A percentile compares a stretch with the other conserved stretches of the same genome.
These are phyloP conservation scores for Sipha flava DNA, from an alignment of 1,140 invertebrate genomes.

Conservation along the genomic window DNA sequence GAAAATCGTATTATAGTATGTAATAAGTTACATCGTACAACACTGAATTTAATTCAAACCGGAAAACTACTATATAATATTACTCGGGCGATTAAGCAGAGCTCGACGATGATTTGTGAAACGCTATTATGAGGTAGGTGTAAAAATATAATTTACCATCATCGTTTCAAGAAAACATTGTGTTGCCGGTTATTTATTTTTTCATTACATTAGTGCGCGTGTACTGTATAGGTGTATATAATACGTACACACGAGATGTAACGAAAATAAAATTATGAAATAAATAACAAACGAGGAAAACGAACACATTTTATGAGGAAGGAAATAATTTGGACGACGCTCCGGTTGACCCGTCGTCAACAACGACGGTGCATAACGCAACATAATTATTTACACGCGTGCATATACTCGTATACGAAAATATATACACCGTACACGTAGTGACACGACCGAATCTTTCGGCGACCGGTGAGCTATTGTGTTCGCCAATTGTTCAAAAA, in stretches of 20 bases:
- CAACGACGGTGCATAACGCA: no score
- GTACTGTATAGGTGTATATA: background rate
- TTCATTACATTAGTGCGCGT: background rate
- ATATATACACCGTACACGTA: background rate
- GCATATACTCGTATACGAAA: background rate
- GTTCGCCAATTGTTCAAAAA: conserved; percentile 30
- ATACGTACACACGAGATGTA: background rate
- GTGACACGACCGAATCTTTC: conserved; percentile 9
- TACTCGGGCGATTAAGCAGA: background rate
- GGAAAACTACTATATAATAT: background rate
- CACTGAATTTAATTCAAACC: background rate
- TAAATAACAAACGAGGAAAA: no score
- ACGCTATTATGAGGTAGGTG: background rate
- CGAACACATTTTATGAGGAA: no score
- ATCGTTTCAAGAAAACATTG: background rate
- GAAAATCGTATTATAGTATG: background rate
- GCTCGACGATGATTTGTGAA: background rate
- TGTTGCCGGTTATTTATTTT: background rate
- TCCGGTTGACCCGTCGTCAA: no score
- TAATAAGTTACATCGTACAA: no score
- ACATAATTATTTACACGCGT: background rate
- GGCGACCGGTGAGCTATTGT: background rate
- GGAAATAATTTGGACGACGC: no score
- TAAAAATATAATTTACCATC: background rate
- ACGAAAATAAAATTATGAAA: no score